phyloP scores from a whole-genome alignment of 1,140 invertebrate species.

The Sycophaga agraensis region DNA sequence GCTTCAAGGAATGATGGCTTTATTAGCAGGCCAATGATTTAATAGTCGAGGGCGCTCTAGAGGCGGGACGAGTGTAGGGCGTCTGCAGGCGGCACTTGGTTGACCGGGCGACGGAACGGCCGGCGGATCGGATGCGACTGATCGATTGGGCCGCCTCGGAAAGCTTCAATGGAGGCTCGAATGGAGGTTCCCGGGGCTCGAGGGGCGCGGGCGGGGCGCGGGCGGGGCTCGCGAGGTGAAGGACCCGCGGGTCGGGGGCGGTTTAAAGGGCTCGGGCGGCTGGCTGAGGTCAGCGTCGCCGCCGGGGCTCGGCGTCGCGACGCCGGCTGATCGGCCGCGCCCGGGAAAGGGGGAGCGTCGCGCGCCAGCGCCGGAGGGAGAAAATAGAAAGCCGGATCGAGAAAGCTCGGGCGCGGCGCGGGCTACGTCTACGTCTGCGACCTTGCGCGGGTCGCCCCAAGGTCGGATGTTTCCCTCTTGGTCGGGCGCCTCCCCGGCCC shows the following conservation, averaged over 20 bases:
- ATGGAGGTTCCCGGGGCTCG: too few relatives aligned
- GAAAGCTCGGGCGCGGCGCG: constrained; percentile 1
- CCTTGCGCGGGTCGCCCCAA: constrained; percentile 50
- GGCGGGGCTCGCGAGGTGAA: neutral
- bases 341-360: too few relatives aligned
- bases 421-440: constrained; percentile 51
- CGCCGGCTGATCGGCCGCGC: too few relatives aligned
- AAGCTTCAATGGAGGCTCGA: too few relatives aligned
- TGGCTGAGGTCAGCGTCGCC: constrained; percentile 12
- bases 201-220: neutral
- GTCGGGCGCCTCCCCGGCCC: too few relatives aligned
- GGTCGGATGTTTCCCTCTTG: constrained; percentile 41
- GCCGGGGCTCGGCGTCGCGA: neutral
- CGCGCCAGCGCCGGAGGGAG: neutral
- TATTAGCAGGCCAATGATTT: neutral
- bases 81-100: too few relatives aligned
- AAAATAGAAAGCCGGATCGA: constrained; percentile 4
- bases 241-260: too few relatives aligned
- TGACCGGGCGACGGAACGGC: too few relatives aligned
- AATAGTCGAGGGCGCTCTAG: neutral
- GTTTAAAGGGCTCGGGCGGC: too few relatives aligned
- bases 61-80: neutral
- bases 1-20: too few relatives aligned
- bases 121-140: too few relatives aligned
- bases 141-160: too few relatives aligned